phyloP scores from a whole-genome alignment of 2,888 invertebrate genomes.

The Oscheius sp. region DNA sequence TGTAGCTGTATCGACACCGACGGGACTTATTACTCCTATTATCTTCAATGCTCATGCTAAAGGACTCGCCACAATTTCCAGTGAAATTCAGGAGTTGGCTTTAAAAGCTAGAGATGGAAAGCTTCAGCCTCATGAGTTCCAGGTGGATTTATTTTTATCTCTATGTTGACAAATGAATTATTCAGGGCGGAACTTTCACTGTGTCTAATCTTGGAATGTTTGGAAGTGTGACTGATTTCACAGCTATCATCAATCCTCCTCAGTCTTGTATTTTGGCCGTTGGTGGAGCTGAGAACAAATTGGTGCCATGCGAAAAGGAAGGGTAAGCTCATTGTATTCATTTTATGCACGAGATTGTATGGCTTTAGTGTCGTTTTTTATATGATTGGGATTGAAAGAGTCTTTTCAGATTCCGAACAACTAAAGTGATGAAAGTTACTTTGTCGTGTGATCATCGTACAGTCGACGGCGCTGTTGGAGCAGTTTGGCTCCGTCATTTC shows the following conservation, averaged over 20 bases:
- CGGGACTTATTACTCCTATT: conserved; percentile 95
- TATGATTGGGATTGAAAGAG: too few species aligned
- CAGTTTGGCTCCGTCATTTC: conserved; percentile 91
- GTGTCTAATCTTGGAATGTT: conserved; percentile 81
- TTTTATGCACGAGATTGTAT: too few species aligned
- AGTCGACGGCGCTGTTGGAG: conserved; percentile 96
- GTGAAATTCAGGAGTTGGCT: conserved; percentile 62
- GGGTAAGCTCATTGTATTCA: conserved; percentile 46
- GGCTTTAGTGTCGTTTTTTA: too few species aligned
- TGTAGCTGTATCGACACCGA: conserved; percentile 93
- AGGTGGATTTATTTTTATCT: conserved; percentile 39
- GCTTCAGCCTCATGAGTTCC: conserved; percentile 78
- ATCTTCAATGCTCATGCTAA: conserved; percentile 76
- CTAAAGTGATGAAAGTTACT: conserved; percentile 86
- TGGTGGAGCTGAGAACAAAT: conserved; percentile 71
- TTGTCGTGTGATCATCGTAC: conserved; percentile 96
- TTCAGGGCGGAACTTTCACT: conserved; percentile 74
- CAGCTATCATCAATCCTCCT: conserved; percentile 80
- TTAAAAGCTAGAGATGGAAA: conserved; percentile 73
- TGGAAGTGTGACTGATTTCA: conserved; percentile 76
- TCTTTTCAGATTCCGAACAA: conserved; percentile 69
- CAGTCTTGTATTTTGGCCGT: conserved; percentile 79
- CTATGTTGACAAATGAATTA: not conserved
- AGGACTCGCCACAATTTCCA: conserved; percentile 65
- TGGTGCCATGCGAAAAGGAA: conserved; percentile 61